These are phyloP conservation scores for Eidolon dupreanum DNA, from an alignment of 2,797 vertebrate species.

Conservation along the genomic window DNA sequence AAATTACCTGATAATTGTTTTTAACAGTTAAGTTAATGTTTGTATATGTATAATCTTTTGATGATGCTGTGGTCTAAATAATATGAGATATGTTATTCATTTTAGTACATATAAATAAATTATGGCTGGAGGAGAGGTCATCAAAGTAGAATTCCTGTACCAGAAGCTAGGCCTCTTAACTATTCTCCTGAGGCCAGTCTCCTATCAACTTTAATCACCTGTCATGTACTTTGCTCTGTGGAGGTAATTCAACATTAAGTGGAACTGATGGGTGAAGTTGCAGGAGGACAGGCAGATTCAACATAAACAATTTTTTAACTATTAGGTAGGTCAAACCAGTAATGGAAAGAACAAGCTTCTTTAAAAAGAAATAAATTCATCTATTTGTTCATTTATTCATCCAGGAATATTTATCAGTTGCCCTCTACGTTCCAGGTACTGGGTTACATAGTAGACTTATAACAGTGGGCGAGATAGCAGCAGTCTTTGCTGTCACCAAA, in stretches of 20 bases:
- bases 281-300: neutral
- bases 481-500: neutral
- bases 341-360: neutral
- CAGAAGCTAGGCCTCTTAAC: neutral
- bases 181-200: neutral
- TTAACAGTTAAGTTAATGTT: neutral
- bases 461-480: neutral
- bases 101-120: neutral
- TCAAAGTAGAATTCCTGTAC: neutral
- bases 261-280: neutral
- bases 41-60: neutral
- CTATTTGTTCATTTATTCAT: neutral
- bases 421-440: neutral
- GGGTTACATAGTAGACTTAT: neutral
- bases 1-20: neutral
- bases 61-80: neutral
- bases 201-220: neutral
- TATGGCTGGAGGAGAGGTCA: neutral
- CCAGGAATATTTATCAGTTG: neutral
- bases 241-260: neutral
- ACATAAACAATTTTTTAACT: neutral
- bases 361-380: neutral
- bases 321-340: neutral
- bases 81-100: neutral
- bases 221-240: neutral